These are phyloP conservation scores for Choristoneura rosaceana DNA, from an alignment of 2,888 invertebrate species.

Conservation along the genomic window DNA sequence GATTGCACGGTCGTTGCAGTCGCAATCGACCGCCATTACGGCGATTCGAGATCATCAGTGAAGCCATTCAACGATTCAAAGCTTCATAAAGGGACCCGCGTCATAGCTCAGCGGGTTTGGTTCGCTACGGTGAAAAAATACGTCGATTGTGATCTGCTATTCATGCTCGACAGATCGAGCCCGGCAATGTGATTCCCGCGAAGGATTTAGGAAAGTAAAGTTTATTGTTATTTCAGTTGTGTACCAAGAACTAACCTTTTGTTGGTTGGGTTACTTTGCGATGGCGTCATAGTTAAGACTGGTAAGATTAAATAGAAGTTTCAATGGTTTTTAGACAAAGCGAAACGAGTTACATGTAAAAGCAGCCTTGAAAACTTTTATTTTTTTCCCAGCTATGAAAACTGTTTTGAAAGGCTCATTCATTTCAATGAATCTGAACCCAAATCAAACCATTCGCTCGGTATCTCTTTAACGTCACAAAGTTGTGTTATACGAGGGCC, in stretches of 20 bases:
- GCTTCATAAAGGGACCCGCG: conserved; percentile 4
- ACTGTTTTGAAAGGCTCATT: too few species aligned
- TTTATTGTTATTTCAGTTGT: not conserved
- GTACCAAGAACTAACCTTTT: not conserved
- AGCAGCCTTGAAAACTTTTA: too few species aligned
- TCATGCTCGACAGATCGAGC: not conserved
- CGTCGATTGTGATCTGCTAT: not conserved
- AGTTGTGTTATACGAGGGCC: not conserved
- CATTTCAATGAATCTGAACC: too few species aligned
- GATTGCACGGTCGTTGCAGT: conserved; percentile 4
- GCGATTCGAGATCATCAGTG: conserved; percentile 17
- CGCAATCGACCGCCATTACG: conserved; percentile 14
- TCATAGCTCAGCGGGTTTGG: not conserved
- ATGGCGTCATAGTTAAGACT: not conserved
- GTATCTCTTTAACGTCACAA: not conserved
- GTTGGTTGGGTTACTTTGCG: not conserved
- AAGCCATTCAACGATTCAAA: conserved; percentile 13
- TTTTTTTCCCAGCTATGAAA: not conserved
- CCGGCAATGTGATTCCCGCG: not conserved
- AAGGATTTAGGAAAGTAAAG: not conserved
- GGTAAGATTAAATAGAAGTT: not conserved
- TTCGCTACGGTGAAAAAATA: conserved; percentile 1
- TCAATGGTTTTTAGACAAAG: not conserved
- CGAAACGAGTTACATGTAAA: not conserved
- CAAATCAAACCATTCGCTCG: not conserved